Conservation (phyloP, 2,113 vertebrate genomes). For the Aplodontia rufa region DNA sequence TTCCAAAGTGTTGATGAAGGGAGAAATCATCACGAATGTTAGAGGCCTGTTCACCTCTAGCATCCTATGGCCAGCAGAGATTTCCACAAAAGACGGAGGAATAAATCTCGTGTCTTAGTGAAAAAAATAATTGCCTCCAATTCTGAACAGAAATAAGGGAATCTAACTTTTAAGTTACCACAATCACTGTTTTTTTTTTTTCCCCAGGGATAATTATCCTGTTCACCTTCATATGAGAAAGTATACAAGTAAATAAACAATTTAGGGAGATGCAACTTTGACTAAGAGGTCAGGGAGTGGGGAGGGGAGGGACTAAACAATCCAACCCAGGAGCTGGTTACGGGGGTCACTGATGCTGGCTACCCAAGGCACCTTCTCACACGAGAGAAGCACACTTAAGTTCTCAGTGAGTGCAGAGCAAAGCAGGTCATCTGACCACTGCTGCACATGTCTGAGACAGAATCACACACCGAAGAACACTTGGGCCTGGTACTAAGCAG, state of each 20-base stretch:
- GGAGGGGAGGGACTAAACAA: not conserved
- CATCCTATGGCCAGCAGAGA: not conserved
- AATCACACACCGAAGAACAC: rapidly evolving
- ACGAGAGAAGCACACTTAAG: not conserved
- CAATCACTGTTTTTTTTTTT: not conserved
- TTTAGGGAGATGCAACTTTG: not conserved
- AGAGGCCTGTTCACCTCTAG: not conserved
- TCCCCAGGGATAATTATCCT: not conserved
- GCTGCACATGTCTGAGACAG: not conserved
- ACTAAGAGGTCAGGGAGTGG: not conserved
- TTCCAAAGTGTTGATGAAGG: not conserved
- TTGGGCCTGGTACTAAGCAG: not conserved
- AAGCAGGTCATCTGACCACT: not conserved
- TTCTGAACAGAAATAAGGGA: not conserved
- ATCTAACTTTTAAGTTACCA: not conserved
- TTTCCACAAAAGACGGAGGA: not conserved
- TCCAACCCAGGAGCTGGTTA: rapidly evolving
- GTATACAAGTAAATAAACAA: not conserved
- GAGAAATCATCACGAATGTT: not conserved
- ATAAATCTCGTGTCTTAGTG: not conserved
- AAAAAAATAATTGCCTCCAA: not conserved
- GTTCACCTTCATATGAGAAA: not conserved
- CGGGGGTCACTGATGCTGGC: not conserved
- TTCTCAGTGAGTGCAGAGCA: not conserved
- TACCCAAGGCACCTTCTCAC: not conserved